Conservation (phyloP, 2,797 vertebrate genomes). For the Myripristis murdjan region DNA sequence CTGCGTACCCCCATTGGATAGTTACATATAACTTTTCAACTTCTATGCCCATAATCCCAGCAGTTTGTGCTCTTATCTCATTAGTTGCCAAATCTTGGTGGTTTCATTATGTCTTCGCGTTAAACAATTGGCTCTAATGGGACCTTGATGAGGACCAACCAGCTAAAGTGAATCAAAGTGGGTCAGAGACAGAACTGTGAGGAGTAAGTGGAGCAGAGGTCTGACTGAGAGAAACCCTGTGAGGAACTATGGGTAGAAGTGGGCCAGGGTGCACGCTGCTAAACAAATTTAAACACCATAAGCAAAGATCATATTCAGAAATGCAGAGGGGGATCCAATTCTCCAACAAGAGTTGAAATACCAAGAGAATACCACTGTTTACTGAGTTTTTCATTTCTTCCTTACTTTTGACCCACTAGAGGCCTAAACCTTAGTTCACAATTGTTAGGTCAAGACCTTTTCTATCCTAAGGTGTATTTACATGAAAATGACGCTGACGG, state of each 20-base stretch:
- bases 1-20: conserved; percentile 12
- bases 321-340: conserved; percentile 49
- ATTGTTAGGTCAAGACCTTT: no score
- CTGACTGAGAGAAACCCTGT: conserved; percentile 80
- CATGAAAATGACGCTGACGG: no score
- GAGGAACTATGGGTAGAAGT: conserved; percentile 76
- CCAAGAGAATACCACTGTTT: conserved; percentile 25
- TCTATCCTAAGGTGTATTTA: no score
- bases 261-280: conserved; percentile 83
- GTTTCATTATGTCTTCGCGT: conserved; percentile 22
- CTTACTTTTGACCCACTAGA: no score
- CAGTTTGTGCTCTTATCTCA: conserved; percentile 42
- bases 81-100: neutral
- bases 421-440: neutral
- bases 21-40: conserved; percentile 23
- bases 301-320: conserved; percentile 68
- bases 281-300: conserved; percentile 78
- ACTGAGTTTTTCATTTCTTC: neutral
- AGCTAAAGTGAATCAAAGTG: conserved; percentile 74
- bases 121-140: conserved; percentile 48
- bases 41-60: conserved; percentile 9
- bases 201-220: conserved; percentile 80
- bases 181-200: conserved; percentile 77
- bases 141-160: conserved; percentile 28
- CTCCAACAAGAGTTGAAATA: conserved; percentile 42